Evolutionary conservation across 1,140 invertebrate species (phyloP).

Genomic region (Ditylenchus dipsaci): DNA sequence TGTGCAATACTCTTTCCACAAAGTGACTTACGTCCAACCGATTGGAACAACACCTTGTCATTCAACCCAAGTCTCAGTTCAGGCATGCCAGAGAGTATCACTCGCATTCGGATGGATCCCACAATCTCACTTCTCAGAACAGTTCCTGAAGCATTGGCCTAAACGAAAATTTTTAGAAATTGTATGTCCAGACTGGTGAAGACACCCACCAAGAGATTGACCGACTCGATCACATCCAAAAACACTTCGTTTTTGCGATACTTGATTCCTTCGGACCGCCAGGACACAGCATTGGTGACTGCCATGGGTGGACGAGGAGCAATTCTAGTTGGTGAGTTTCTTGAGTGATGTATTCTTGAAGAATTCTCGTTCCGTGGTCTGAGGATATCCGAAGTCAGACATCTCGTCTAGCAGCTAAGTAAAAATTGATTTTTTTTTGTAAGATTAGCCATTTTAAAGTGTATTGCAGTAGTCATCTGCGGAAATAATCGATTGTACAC

Average conservation of each 20-base stretch:
- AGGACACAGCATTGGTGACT: slow-evolving; percentile 95
- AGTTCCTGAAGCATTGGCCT: slow-evolving; percentile 94
- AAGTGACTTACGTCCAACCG: slow-evolving; percentile 73
- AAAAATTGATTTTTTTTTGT: too few species aligned
- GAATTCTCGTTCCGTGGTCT: slow-evolving; percentile 94
- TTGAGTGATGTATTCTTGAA: too few species aligned
- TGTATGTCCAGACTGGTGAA: not conserved
- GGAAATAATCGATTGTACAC: too few species aligned
- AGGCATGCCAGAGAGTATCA: slow-evolving; percentile 98
- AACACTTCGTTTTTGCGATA: slow-evolving; percentile 99
- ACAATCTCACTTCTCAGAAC: slow-evolving; percentile 96
- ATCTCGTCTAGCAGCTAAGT: not conserved
- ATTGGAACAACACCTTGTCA: slow-evolving; percentile 98
- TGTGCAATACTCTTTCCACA: too few species aligned
- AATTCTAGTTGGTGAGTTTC: slow-evolving; percentile 93
- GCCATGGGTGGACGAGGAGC: slow-evolving; percentile 93
- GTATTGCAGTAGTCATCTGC: too few species aligned
- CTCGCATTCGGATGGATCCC: slow-evolving; percentile 98
- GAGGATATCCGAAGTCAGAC: slow-evolving; percentile 76
- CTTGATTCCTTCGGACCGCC: slow-evolving; percentile 97
- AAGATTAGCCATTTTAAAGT: too few species aligned
- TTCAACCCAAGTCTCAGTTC: slow-evolving; percentile 94
- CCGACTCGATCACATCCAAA: slow-evolving; percentile 94
- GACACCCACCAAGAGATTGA: slow-evolving; percentile 65
- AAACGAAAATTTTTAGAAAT: slow-evolving; percentile 16